These are phyloP conservation scores for Magallana nippona DNA, from an alignment of 2,888 invertebrate species.

Conservation along the genomic window DNA sequence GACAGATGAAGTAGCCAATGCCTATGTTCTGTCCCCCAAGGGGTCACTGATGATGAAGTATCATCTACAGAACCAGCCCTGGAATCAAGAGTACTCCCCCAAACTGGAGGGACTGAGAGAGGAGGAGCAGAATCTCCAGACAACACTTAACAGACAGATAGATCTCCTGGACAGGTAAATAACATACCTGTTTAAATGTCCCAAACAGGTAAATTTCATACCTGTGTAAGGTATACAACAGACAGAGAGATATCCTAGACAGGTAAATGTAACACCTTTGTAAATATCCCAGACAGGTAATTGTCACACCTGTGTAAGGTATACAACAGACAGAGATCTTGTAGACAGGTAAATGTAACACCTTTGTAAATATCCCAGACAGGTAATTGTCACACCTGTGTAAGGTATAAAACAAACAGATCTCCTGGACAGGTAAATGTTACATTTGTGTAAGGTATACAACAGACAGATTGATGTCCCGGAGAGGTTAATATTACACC, in stretches of 20 bases:
- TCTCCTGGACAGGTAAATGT: too few relatives aligned
- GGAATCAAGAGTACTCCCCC: conserved; percentile 75
- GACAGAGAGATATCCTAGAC: neutral
- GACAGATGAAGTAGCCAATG: conserved; percentile 77
- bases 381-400: too few relatives aligned
- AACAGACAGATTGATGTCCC: too few relatives aligned
- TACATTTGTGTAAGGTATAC: too few relatives aligned
- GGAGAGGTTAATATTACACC: too few relatives aligned
- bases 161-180: conserved; percentile 71
- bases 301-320: neutral
- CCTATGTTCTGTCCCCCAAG: conserved; percentile 76
- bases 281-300: neutral
- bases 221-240: too few relatives aligned
- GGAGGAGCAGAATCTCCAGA: conserved; percentile 69
- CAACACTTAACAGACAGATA: conserved; percentile 72
- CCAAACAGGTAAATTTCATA: neutral
- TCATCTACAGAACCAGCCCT: conserved; percentile 81
- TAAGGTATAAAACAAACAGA: too few relatives aligned
- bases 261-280: conserved; percentile 56
- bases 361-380: too few relatives aligned
- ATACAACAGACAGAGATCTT: too few relatives aligned
- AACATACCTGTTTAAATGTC: neutral
- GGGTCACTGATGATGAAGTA: conserved; percentile 80
- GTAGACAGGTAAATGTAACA: neutral
- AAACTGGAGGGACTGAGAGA: conserved; percentile 73